A percentile compares a stretch with the other conserved stretches of the same genome.
Conservation (phyloP, 2,797 vertebrate species). For the Sebastes wilsoni region DNA sequence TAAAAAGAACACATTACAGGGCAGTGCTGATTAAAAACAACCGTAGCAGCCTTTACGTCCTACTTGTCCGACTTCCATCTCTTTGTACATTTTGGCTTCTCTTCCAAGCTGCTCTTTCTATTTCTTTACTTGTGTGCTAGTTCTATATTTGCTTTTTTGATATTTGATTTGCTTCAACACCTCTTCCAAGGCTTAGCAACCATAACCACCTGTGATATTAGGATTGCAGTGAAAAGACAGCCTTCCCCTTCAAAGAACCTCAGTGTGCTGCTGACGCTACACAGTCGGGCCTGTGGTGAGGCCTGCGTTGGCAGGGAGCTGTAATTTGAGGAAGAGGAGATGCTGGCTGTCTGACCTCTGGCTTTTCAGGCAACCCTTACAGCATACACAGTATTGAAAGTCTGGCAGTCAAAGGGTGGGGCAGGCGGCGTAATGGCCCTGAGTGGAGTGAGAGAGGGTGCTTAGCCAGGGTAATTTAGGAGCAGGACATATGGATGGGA, state of each 20-base stretch:
- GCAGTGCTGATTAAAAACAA: constrained; percentile 48
- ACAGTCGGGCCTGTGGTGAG: constrained; percentile 45
- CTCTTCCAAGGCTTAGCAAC: neutral
- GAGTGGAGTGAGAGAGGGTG: constrained; percentile 73
- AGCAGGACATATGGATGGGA: constrained; percentile 76
- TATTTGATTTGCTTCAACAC: constrained; percentile 20
- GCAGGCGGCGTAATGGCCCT: constrained; percentile 67
- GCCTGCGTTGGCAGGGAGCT: constrained; percentile 55
- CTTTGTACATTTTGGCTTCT: constrained; percentile 14
- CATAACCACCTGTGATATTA: constrained; percentile 21
- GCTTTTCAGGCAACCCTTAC: constrained; percentile 55
- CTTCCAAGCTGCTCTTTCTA: neutral
- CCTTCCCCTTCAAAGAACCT: constrained; percentile 46
- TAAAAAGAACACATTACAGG: constrained; percentile 28
- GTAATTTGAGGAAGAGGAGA: constrained; percentile 75
- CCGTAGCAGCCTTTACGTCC: neutral
- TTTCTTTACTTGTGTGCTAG: neutral
- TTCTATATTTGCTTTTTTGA: constrained; percentile 16
- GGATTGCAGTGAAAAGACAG: constrained; percentile 19
- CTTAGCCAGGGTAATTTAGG: constrained; percentile 83
- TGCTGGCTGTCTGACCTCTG: constrained; percentile 60
- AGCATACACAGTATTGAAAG: constrained; percentile 45
- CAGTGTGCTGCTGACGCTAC: constrained; percentile 27
- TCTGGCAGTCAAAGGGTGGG: constrained; percentile 58
- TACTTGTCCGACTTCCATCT: constrained; percentile 31